Conservation (phyloP, 2,888 invertebrate genomes). For the Cheilosia pagana region DNA sequence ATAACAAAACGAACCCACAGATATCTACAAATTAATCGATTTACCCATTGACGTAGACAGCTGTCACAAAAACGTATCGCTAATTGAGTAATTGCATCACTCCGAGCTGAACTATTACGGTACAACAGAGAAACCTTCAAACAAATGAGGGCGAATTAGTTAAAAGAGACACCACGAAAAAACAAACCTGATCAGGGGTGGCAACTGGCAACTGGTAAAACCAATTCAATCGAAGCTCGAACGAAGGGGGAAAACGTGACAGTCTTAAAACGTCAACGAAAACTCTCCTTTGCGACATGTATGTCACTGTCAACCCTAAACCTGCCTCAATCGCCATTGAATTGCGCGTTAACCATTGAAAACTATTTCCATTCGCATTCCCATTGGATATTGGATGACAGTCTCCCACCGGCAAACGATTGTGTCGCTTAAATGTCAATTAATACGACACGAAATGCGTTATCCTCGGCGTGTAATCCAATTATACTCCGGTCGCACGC, state of each 20-base stretch:
- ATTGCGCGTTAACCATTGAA: conserved; percentile 51
- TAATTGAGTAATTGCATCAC: conserved; percentile 33
- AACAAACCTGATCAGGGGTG: too few relatives aligned
- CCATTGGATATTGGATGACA: conserved; percentile 18
- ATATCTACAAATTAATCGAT: conserved; percentile 37
- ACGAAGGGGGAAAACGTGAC: conserved; percentile 37
- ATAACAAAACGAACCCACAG: neutral
- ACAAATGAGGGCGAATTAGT: conserved; percentile 4
- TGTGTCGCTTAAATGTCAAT: conserved; percentile 68
- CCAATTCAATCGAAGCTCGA: conserved; percentile 16
- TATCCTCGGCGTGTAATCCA: conserved; percentile 58
- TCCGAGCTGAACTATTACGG: neutral
- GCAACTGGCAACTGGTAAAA: too few relatives aligned
- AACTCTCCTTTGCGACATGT: conserved; percentile 8
- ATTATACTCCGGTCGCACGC: conserved; percentile 65
- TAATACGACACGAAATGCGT: conserved; percentile 62
- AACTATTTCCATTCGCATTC: neutral
- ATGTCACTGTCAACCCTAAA: conserved; percentile 62
- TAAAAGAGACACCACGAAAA: conserved; percentile 1
- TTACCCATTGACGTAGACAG: conserved; percentile 19
- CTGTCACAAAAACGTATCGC: conserved; percentile 24
- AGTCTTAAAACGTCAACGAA: conserved; percentile 16
- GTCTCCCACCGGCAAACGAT: neutral
- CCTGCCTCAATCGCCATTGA: conserved; percentile 54
- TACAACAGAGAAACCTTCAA: conserved; percentile 7